Conservation (phyloP, 2,888 invertebrate species). For the Trachelus troglodyta region DNA sequence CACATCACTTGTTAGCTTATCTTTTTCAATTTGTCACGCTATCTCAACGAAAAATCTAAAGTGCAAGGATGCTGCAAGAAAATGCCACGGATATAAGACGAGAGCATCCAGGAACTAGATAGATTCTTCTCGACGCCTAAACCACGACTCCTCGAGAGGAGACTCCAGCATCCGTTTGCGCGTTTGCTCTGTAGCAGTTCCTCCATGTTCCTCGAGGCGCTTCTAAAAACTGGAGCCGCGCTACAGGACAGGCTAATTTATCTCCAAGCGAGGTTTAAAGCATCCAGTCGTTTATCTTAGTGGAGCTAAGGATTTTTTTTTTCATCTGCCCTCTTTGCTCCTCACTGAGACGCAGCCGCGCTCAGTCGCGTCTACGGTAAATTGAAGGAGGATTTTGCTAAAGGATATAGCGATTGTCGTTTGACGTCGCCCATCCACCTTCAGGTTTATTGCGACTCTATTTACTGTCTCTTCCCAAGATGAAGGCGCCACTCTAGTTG, state of each 20-base stretch:
- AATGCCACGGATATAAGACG: not conserved
- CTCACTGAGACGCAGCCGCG: not conserved
- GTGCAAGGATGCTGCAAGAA: not conserved
- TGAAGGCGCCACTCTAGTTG: not conserved
- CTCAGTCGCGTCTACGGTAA: not conserved
- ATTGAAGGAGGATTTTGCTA: not conserved
- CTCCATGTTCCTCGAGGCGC: not conserved
- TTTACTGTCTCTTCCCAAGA: not conserved
- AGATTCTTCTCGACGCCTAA: not conserved
- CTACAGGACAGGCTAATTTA: constrained; percentile 44
- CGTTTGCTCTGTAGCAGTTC: not conserved
- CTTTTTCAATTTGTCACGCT: not conserved
- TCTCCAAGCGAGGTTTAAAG: constrained; percentile 46
- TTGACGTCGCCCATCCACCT: not conserved
- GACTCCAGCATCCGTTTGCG: not conserved
- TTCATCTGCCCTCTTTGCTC: constrained; percentile 17
- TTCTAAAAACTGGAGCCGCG: constrained; percentile 8
- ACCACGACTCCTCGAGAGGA: not conserved
- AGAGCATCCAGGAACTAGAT: not conserved
- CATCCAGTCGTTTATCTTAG: constrained; percentile 48
- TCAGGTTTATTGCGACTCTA: not conserved
- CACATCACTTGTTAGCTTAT: not conserved
- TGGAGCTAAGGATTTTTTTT: constrained; percentile 33
- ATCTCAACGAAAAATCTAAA: not conserved
- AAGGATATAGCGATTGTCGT: not conserved